Conservation (phyloP, 1,140 invertebrate genomes). For the Psilanteris sp. region DNA sequence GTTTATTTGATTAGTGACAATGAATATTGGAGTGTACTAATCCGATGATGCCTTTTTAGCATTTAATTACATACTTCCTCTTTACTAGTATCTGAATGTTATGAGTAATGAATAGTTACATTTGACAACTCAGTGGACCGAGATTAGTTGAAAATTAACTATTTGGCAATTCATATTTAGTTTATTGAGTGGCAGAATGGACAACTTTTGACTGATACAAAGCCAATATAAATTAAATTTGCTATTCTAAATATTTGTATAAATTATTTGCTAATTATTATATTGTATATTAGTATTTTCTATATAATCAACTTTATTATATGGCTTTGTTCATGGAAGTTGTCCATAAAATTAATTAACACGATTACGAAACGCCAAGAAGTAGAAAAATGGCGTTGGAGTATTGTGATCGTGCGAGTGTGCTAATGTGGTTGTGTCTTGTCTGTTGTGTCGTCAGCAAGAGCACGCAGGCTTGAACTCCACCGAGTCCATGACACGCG, state of each 20-base stretch:
- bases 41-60: too few relatives aligned
- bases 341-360: constrained; percentile 65
- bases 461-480: constrained; percentile 91
- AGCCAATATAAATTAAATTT: constrained; percentile 14
- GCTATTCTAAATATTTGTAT: too few relatives aligned
- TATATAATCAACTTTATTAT: constrained; percentile 1
- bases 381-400: constrained; percentile 71
- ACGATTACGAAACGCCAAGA: constrained; percentile 67
- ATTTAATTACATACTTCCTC: constrained; percentile 29
- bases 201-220: constrained; percentile 46
- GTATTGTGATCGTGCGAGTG: constrained; percentile 78
- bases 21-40: constrained; percentile 16
- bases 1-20: constrained; percentile 17
- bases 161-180: constrained; percentile 74
- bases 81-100: constrained; percentile 22
- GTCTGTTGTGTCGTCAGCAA: constrained; percentile 87
- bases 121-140: constrained; percentile 61
- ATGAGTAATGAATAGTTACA: constrained; percentile 21
- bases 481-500: constrained; percentile 94
- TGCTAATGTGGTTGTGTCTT: constrained; percentile 84
- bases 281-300: too few relatives aligned
- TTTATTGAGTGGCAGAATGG: constrained; percentile 52
- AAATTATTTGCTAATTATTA: too few relatives aligned
- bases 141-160: constrained; percentile 62
- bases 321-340: constrained; percentile 56